Percentiles rank a stretch among this genome's conserved stretches.
phyloP scores from a whole-genome alignment of 1,140 invertebrate species.

The Aradophagus sp. region DNA sequence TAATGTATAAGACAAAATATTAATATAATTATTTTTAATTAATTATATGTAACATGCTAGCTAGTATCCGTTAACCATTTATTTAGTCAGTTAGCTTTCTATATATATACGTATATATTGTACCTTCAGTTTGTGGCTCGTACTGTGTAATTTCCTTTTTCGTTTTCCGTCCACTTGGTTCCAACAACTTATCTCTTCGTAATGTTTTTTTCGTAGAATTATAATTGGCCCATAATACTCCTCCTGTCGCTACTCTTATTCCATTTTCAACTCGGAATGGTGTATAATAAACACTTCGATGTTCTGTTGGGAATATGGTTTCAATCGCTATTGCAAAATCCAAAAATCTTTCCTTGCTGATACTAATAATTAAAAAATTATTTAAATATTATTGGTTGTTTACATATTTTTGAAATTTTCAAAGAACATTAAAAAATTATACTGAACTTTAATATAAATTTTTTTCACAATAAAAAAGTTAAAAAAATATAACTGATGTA shows the following conservation, averaged over 20 bases:
- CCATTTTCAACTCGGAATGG: conserved; percentile 11
- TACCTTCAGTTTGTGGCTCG: too few species aligned
- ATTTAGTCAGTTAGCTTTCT: too few species aligned
- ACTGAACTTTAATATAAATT: too few species aligned
- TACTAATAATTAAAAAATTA: background rate
- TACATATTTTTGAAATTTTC: background rate
- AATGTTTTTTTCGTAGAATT: conserved; percentile 2
- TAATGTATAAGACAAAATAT: too few species aligned
- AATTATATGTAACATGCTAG: too few species aligned
- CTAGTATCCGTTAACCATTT: too few species aligned
- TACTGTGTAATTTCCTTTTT: too few species aligned
- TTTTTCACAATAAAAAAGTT: background rate
- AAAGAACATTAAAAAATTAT: background rate
- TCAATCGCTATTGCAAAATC: too few species aligned
- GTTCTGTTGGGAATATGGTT: conserved; percentile 7
- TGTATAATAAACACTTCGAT: conserved; percentile 6
- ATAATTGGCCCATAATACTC: conserved; percentile 11
- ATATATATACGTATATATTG: too few species aligned
- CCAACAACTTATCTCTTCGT: background rate
- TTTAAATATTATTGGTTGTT: too few species aligned
- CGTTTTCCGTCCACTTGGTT: too few species aligned
- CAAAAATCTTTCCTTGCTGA: background rate
- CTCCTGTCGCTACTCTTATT: conserved; percentile 2
- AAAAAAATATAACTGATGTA: background rate
- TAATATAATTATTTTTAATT: too few species aligned